Evolutionary conservation across 2,797 vertebrate species (phyloP), one percentile per base, ranked within the genome.

Genomic region (Columba guinea): DNA sequence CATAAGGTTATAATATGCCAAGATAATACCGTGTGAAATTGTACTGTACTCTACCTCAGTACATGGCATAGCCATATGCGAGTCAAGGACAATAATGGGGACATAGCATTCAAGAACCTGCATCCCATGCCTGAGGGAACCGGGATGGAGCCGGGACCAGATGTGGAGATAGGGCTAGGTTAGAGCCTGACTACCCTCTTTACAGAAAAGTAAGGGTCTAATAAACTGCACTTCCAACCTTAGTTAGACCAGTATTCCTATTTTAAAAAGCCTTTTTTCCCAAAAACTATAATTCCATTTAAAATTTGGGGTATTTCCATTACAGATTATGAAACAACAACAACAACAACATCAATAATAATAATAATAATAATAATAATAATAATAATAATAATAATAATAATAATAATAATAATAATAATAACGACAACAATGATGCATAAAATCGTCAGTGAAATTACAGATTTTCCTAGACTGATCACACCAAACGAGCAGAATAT

Each of bases 1-100:
- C 4, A 13, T 11, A 22, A 10, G 62, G 26, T 26, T 30, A 11
- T 27, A 51, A 18, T 26, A 13, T 20, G 5, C 0, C 0, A 23
- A 37, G 27, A 12, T 12, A 84, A 63, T 7, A 49, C 15, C 4
- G 46, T 19, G 18, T 13, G 44, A 51, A 73, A 73, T 49, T 79
- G 32, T 8, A 1, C 8, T 0, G 0, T 34, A 10, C 18, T 79
- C 27, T 77, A 14, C 16, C 49, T 55, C 27, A 60, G 28, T 14
- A 12, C 11, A 26, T 8, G 8, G 4, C 24, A 30, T 8, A 80
- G 51, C 32, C 60, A 4, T 34, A 52, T n/a, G 14, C 0, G 2
- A 83, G 52, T 5, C 35, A 35, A 58, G 21, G 32, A 35, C 24
- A 56, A 2, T n/a, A 17, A 17, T 21, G 74, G 3, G 12, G 17